Evolutionary conservation across 2,888 invertebrate genomes (phyloP).

Genomic region (Caenorhabditis uteleia): DNA sequence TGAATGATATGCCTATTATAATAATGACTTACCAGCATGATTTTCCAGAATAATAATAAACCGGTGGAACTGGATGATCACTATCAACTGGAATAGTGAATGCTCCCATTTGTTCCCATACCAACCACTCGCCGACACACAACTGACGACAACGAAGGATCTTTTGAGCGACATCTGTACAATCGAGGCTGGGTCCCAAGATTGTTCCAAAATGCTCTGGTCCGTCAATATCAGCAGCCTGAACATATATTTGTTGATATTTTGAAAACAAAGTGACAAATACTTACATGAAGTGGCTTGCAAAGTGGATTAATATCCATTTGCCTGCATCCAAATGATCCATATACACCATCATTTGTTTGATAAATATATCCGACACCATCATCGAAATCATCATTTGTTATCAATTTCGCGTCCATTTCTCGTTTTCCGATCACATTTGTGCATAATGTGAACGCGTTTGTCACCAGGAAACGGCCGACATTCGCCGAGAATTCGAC

Average conservation of each 20-base stretch:
- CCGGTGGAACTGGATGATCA: conserved; percentile 82
- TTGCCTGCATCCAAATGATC: conserved; percentile 76
- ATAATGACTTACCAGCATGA: conserved; percentile 47
- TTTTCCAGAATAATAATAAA: conserved; percentile 56
- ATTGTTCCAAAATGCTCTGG: conserved; percentile 48
- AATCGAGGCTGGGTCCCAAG: conserved; percentile 52
- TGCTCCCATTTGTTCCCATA: conserved; percentile 95
- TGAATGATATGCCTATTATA: not conserved
- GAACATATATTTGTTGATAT: not conserved
- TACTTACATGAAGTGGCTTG: conserved; percentile 45
- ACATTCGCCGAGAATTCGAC: conserved; percentile 91
- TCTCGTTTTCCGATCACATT: conserved; percentile 84
- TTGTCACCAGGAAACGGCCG: conserved; percentile 91
- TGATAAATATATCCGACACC: conserved; percentile 59
- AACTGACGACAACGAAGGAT: conserved; percentile 53
- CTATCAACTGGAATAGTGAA: conserved; percentile 91
- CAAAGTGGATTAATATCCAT: conserved; percentile 56
- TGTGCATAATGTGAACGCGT: conserved; percentile 89
- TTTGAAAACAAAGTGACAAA: not conserved
- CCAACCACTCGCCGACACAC: conserved; percentile 74
- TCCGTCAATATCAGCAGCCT: conserved; percentile 4
- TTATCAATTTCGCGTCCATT: conserved; percentile 69
- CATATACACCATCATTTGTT: conserved; percentile 75
- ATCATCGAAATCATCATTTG: conserved; percentile 59
- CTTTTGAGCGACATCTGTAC: conserved; percentile 52